These are phyloP conservation scores for Schizaphis graminum DNA, from an alignment of 2,888 invertebrate genomes.

Conservation along the genomic window DNA sequence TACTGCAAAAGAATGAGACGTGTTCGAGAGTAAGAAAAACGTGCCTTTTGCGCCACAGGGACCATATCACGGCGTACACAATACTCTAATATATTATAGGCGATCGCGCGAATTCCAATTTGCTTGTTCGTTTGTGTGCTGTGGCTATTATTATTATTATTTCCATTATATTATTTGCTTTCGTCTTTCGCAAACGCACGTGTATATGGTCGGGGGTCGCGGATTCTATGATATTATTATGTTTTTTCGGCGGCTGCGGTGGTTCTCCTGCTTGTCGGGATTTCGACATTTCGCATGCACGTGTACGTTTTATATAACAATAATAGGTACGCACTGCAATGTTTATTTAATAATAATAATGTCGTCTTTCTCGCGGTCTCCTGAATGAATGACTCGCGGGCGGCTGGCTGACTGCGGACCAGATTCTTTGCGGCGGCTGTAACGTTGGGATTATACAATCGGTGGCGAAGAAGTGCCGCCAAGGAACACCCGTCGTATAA, in stretches of 20 bases:
- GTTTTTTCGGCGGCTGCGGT: background rate
- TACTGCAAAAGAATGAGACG: background rate
- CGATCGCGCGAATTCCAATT: conserved; percentile 7
- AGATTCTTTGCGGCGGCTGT: background rate
- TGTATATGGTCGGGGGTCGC: background rate
- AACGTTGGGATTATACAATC: background rate
- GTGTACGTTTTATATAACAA: background rate
- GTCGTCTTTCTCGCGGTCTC: background rate
- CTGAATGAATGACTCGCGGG: background rate
- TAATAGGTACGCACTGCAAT: background rate
- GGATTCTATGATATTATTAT: background rate
- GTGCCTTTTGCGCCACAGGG: background rate
- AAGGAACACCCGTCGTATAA: background rate
- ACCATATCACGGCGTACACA: background rate
- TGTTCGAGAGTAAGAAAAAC: background rate
- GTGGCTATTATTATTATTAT: background rate
- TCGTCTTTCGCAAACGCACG: background rate
- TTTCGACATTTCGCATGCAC: conserved; percentile 1
- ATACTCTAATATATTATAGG: background rate
- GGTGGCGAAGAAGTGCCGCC: background rate
- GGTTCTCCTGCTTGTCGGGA: background rate
- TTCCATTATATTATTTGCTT: conserved; percentile 2
- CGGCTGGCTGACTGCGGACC: background rate
- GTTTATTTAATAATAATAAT: conserved; percentile 13
- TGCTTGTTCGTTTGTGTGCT: background rate